Base-by-base conservation (phyloP, 2,797 vertebrate genomes). In the Setipinna tenuifilis region DNA sequence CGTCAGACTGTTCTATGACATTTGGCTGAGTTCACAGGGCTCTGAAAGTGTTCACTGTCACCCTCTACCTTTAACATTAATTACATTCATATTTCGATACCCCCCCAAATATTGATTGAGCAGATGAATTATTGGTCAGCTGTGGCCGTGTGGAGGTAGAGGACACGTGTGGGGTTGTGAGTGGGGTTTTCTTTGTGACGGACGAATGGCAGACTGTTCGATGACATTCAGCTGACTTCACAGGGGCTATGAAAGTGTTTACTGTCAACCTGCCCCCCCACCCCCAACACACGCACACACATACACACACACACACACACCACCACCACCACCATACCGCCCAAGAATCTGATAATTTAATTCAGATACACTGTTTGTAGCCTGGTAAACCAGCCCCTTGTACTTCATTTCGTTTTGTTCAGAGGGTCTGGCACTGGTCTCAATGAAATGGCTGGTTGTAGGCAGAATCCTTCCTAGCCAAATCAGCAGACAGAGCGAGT, bases 71-170 rank as follows among this genome's bases (percentile, higher is more conserved):
- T n/a, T n/a, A n/a, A n/a, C n/a, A n/a, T n/a, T n/a, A n/a, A n/a
- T n/a, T n/a, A n/a, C n/a, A n/a, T n/a, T n/a, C n/a, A n/a, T n/a
- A n/a, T n/a, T n/a, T n/a, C n/a, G n/a, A n/a, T n/a, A n/a, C n/a
- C n/a, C n/a, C n/a, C n/a, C n/a, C n/a, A n/a, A n/a, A n/a, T n/a
- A n/a, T n/a, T n/a, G n/a, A n/a, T n/a, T n/a, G n/a, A 75, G 91
- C 91, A 90, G 91, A 94, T 93, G 91, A 94, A 92, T 93, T 94
- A 93, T 94, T 92, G 93, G 92, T 93, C 91, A 91, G 90, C 86
- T 84, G 83, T 88, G 88, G 88, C 90, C 92, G 92, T 92, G 83
- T 93, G 84, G 93, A 89, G 90, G 86, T 87, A 86, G 85, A 89
- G 89, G 91, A 89, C 89, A 90, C 93, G 93, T 48, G 46, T 48